Percentiles rank a stretch among this genome's conserved stretches.
These are phyloP conservation scores for Rhingia campestris DNA, from an alignment of 2,888 invertebrate species.

Conservation along the genomic window DNA sequence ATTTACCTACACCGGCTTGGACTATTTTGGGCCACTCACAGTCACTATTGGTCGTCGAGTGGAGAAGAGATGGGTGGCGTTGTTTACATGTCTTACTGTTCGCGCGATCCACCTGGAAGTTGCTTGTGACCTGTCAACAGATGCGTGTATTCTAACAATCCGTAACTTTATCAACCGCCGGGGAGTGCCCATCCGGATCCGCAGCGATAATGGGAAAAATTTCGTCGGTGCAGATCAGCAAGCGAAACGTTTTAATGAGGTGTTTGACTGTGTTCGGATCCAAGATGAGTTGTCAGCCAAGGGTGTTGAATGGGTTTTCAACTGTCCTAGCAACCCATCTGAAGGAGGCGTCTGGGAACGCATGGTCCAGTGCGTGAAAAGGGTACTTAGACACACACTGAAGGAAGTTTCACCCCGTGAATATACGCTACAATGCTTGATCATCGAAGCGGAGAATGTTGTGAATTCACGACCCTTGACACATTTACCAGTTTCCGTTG, in stretches of 20 bases:
- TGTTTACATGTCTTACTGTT: slow-evolving; percentile 40
- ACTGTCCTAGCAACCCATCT: slow-evolving; percentile 34
- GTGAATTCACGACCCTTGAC: too few species aligned
- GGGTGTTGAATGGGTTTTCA: slow-evolving; percentile 51
- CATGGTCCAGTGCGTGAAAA: slow-evolving; percentile 68
- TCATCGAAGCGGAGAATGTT: slow-evolving; percentile 19
- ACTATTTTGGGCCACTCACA: slow-evolving; percentile 42
- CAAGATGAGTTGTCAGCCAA: slow-evolving; percentile 37
- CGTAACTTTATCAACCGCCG: too few species aligned
- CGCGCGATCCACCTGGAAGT: slow-evolving; percentile 38
- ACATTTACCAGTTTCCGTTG: too few species aligned
- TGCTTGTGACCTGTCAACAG: too few species aligned
- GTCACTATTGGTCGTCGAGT: slow-evolving; percentile 28
- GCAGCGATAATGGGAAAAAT: slow-evolving; percentile 69
- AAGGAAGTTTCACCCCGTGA: slow-evolving; percentile 56
- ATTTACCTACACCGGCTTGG: slow-evolving; percentile 66
- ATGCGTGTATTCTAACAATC: background rate
- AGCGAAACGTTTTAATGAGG: slow-evolving; percentile 1
- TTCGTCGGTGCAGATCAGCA: slow-evolving; percentile 60
- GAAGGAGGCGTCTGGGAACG: slow-evolving; percentile 54
- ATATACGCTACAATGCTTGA: background rate
- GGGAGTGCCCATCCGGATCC: slow-evolving; percentile 30
- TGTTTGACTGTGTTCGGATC: slow-evolving; percentile 31
- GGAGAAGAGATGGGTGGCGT: slow-evolving; percentile 31
- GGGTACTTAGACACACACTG: slow-evolving; percentile 50